A percentile compares a stretch with the other conserved stretches of the same genome.
Conservation (phyloP, 2,113 vertebrate genomes). For the Prolemur simus region DNA sequence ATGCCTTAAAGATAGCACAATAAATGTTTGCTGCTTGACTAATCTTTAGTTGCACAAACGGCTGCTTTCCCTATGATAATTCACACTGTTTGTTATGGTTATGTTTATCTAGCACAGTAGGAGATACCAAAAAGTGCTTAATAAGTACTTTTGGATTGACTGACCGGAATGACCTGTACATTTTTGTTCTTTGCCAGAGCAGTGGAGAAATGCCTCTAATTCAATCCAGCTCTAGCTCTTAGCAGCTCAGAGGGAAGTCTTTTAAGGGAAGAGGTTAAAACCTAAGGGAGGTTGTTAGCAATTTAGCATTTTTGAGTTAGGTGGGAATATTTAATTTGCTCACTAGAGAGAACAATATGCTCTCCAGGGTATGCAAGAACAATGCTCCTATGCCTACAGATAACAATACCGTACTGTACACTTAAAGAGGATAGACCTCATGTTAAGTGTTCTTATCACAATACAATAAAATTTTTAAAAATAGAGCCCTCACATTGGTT, state of each 20-base stretch:
- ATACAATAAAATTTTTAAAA: neutral
- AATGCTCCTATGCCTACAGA: neutral
- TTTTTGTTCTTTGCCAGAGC: neutral
- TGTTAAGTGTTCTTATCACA: neutral
- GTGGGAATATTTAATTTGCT: conserved; percentile 53
- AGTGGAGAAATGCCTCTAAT: neutral
- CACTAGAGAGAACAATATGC: conserved; percentile 44
- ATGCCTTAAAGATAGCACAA: conserved; percentile 2
- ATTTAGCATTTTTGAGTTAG: conserved; percentile 43
- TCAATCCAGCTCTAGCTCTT: conserved; percentile 6
- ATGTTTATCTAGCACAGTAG: neutral
- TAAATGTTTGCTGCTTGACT: neutral
- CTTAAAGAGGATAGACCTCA: neutral
- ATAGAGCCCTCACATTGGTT: neutral
- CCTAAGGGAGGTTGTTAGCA: conserved; percentile 59
- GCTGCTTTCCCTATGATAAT: neutral
- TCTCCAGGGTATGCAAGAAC: conserved; percentile 39
- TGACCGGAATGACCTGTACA: neutral
- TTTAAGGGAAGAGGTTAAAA: neutral
- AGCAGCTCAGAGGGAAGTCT: conserved; percentile 14
- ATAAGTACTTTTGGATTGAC: neutral
- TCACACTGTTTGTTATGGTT: neutral
- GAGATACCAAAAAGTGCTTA: neutral
- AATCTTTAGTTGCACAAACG: neutral
- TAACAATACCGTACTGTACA: neutral